Evolutionary conservation across 2,113 vertebrate species (phyloP).

Genomic region (Colossoma macropomum): DNA sequence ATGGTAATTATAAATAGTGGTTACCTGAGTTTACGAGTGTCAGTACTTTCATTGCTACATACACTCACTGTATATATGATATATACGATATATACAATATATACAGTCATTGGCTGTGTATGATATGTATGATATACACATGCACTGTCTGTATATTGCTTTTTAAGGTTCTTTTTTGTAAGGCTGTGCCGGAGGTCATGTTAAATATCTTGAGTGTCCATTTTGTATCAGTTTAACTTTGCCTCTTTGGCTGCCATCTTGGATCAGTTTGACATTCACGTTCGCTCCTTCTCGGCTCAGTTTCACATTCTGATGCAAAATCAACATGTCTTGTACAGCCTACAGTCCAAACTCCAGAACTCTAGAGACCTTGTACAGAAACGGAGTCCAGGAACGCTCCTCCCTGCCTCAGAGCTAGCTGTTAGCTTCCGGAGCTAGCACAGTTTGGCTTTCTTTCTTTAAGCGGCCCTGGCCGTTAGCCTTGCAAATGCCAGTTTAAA

Average conservation of each 20-base stretch:
- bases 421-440: constrained; percentile 16
- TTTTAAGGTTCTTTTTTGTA: too few species aligned
- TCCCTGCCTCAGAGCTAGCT: background rate
- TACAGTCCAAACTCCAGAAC: constrained; percentile 26
- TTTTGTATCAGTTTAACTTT: too few species aligned
- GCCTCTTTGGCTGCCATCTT: constrained; percentile 12
- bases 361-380: background rate
- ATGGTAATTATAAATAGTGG: too few species aligned
- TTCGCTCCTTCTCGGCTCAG: constrained; percentile 13
- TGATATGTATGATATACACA: too few species aligned
- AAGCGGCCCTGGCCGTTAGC: constrained; percentile 29
- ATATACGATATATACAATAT: too few species aligned
- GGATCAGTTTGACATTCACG: background rate
- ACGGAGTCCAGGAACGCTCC: background rate
- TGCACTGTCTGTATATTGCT: too few species aligned
- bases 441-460: constrained; percentile 36
- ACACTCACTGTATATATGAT: too few species aligned
- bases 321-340: constrained; percentile 29
- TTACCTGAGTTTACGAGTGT: too few species aligned
- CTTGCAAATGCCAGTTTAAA: constrained; percentile 33
- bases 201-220: too few species aligned
- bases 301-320: constrained; percentile 14
- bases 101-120: too few species aligned
- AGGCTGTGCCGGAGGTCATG: too few species aligned
- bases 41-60: too few species aligned